Evolutionary conservation across 2,797 vertebrate species (phyloP).

Genomic region (Coregonus suidteri): DNA sequence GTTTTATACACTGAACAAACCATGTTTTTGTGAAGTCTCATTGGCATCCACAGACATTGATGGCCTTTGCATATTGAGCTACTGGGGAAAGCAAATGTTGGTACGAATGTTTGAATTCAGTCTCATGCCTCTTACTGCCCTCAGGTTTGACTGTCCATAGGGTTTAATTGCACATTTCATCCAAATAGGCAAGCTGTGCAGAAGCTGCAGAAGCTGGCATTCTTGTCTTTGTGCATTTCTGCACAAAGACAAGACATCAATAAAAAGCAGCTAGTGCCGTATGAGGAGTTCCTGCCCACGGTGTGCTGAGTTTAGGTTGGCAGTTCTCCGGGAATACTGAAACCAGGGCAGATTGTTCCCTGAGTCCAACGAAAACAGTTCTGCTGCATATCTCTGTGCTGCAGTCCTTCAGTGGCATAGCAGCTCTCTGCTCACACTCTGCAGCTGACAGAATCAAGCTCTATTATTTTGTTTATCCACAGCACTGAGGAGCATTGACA

Average conservation of each 20-base stretch:
- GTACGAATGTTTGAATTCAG: not conserved
- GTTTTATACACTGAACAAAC: slow-evolving; percentile 2
- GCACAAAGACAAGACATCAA: slow-evolving; percentile 14
- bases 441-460: not conserved
- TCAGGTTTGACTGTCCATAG: not conserved
- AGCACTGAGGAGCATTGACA: not conserved
- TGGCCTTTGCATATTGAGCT: not conserved
- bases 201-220: not conserved
- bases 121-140: slow-evolving; percentile 1
- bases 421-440: slow-evolving; percentile 2
- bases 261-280: not conserved
- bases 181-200: not conserved
- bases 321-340: slow-evolving; percentile 21
- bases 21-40: not conserved
- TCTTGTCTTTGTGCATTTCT: too few species aligned
- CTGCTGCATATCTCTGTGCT: slow-evolving; percentile 9
- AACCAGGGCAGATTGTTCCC: slow-evolving; percentile 23
- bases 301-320: slow-evolving; percentile 41
- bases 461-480: not conserved
- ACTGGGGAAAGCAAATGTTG: not conserved
- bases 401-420: slow-evolving; percentile 1
- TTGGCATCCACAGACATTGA: not conserved
- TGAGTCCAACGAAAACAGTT: slow-evolving; percentile 24
- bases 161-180: not conserved
- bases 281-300: slow-evolving; percentile 2